These are phyloP conservation scores for Aphodius granarius DNA, from an alignment of 2,888 invertebrate genomes.

Conservation along the genomic window DNA sequence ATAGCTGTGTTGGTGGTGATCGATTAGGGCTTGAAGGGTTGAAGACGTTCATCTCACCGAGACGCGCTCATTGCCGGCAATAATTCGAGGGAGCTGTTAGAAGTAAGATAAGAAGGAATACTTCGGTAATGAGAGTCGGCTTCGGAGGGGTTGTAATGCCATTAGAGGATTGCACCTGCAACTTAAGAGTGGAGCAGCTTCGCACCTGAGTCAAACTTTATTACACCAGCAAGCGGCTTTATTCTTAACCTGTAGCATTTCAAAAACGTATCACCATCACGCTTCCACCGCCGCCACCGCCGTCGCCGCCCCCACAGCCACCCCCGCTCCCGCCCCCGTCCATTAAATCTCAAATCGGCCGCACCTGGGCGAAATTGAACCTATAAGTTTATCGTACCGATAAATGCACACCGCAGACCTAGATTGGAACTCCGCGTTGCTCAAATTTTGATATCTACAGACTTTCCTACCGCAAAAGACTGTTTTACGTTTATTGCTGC, in stretches of 20 bases:
- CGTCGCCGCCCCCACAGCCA: neutral
- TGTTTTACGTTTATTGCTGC: neutral
- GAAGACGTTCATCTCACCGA: neutral
- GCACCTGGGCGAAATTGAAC: constrained; percentile 11
- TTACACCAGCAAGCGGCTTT: constrained; percentile 16
- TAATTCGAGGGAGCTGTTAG: neutral
- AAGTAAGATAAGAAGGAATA: constrained; percentile 20
- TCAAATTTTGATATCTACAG: neutral
- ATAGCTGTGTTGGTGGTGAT: neutral
- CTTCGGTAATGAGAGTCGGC: constrained; percentile 27
- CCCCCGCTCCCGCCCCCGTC: neutral
- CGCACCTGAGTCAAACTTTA: constrained; percentile 35
- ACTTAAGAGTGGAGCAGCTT: constrained; percentile 33
- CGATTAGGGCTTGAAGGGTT: neutral
- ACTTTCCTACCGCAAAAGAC: neutral
- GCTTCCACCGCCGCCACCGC: neutral
- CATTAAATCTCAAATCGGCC: constrained; percentile 13
- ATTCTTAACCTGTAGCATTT: constrained; percentile 18
- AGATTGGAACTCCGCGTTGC: neutral
- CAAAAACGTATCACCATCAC: constrained; percentile 14
- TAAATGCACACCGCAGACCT: neutral
- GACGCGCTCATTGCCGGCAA: neutral
- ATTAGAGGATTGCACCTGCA: constrained; percentile 37
- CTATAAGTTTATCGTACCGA: constrained; percentile 11
- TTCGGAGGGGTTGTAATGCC: constrained; percentile 29